These are phyloP conservation scores for Petrocephalus sullivani DNA, from an alignment of 2,797 vertebrate genomes.

Conservation along the genomic window DNA sequence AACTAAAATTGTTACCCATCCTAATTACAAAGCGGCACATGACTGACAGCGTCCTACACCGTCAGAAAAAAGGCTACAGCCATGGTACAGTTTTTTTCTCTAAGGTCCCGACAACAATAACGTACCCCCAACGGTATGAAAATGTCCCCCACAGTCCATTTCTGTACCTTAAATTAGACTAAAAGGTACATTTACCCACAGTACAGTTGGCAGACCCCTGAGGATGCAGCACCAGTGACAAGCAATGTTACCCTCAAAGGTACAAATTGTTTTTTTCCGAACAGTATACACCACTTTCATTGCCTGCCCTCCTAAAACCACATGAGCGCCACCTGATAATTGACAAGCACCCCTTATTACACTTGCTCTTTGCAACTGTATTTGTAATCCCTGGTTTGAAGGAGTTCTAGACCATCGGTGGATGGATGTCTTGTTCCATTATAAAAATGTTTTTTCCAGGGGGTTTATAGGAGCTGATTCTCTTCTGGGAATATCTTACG, in stretches of 20 bases:
- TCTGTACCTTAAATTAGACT: background rate
- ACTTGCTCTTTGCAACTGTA: background rate
- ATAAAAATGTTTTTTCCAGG: background rate
- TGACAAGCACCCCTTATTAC: background rate
- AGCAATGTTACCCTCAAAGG: background rate
- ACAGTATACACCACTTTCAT: background rate
- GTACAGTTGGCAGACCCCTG: background rate
- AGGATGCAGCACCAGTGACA: background rate
- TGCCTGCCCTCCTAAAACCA: background rate
- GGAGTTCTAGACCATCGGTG: background rate
- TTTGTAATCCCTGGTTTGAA: background rate
- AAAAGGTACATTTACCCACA: background rate
- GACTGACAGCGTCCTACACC: background rate
- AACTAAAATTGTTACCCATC: slow-evolving; percentile 31
- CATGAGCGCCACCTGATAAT: background rate
- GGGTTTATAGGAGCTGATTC: background rate
- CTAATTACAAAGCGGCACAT: background rate
- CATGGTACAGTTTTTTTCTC: background rate
- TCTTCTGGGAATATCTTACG: background rate
- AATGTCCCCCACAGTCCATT: background rate
- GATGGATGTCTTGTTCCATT: background rate
- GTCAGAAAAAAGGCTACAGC: background rate
- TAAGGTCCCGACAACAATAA: background rate
- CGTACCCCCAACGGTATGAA: background rate
- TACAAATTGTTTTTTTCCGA: background rate